Evolutionary conservation across 2,888 invertebrate species (phyloP).

Genomic region (Folsomia manolachei): DNA sequence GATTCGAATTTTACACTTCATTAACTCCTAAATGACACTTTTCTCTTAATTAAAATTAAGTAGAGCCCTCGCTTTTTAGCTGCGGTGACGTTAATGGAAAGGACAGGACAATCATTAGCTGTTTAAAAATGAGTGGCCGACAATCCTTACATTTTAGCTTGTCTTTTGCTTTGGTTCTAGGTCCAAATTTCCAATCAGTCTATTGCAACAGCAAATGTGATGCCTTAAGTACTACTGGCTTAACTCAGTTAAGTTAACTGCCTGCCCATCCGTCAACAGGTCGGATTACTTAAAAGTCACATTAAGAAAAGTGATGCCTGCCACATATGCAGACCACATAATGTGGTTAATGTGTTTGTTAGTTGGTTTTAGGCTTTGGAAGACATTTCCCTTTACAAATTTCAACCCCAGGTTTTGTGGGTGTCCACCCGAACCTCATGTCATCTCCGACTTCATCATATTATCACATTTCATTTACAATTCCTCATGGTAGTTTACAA

Average conservation of each 20-base stretch:
- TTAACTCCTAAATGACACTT: conserved; percentile 6
- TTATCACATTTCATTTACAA: not conserved
- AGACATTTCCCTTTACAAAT: not conserved
- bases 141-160: too few species aligned
- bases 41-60: not conserved
- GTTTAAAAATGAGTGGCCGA: not conserved
- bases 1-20: conserved; percentile 4
- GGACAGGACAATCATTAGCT: not conserved
- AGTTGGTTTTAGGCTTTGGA: not conserved
- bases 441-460: not conserved
- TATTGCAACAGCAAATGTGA: too few species aligned
- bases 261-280: not conserved
- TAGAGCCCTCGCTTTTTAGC: not conserved
- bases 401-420: not conserved
- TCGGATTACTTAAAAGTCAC: not conserved
- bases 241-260: too few species aligned
- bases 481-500: too few species aligned
- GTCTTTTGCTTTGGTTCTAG: too few species aligned
- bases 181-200: too few species aligned
- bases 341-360: not conserved
- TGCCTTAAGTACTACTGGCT: too few species aligned
- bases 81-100: too few species aligned
- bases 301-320: not conserved
- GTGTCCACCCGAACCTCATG: too few species aligned
- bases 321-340: not conserved